Evolutionary conservation across 2,888 invertebrate species (phyloP).

Genomic region (Drosophila subquinaria): DNA sequence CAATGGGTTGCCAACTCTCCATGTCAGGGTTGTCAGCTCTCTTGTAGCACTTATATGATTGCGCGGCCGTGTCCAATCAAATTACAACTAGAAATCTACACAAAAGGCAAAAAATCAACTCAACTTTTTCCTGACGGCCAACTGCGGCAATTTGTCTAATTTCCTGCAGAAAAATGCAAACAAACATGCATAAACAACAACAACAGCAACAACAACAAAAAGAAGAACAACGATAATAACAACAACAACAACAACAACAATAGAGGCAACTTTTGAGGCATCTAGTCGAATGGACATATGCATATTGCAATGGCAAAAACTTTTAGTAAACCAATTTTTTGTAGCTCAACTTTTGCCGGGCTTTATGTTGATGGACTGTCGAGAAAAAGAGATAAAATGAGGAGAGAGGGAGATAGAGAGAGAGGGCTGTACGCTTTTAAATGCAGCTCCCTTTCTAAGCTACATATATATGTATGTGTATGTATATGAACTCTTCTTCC

Average conservation of each 20-base stretch:
- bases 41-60: slow-evolving; percentile 4
- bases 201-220: slow-evolving; percentile 8
- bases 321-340: slow-evolving; percentile 57
- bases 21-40: not conserved
- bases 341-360: slow-evolving; percentile 27
- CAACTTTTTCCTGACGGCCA: slow-evolving; percentile 39
- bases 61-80: slow-evolving; percentile 15
- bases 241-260: slow-evolving; percentile 19
- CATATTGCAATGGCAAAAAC: slow-evolving; percentile 64
- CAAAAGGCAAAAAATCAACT: slow-evolving; percentile 22
- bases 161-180: slow-evolving; percentile 55
- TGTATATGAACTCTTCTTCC: slow-evolving; percentile 34
- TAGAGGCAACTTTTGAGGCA: slow-evolving; percentile 22
- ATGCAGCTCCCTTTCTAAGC: slow-evolving; percentile 48
- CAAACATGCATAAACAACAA: slow-evolving; percentile 52
- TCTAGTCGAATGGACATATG: slow-evolving; percentile 55
- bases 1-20: not conserved
- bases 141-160: slow-evolving; percentile 62
- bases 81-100: slow-evolving; percentile 36
- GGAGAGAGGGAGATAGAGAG: not conserved
- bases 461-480: not conserved
- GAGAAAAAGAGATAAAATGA: not conserved
- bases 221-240: slow-evolving; percentile 25
- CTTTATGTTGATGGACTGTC: slow-evolving; percentile 49
- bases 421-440: slow-evolving; percentile 37